phyloP scores from a whole-genome alignment of 1,140 invertebrate species.

The Pogonomyrmex californicus region DNA sequence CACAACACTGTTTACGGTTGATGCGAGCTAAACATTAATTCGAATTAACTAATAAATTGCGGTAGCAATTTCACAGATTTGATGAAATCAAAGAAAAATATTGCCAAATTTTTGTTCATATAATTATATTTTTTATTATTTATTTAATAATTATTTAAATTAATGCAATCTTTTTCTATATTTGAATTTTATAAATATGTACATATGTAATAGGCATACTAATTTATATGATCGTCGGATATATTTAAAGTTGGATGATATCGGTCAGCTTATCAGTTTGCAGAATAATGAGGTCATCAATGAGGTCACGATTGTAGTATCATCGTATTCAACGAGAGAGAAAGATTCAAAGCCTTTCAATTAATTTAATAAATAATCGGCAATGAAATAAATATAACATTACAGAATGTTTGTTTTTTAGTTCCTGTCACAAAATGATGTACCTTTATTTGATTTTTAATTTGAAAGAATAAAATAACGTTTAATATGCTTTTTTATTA shows the following conservation, averaged over 20 bases:
- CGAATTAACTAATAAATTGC: conserved; percentile 20
- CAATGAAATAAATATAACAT: background rate
- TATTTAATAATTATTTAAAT: background rate
- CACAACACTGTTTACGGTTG: conserved; percentile 35
- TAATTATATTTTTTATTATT: background rate
- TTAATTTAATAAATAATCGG: background rate
- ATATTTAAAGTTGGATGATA: conserved; percentile 25
- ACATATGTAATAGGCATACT: background rate
- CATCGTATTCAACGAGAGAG: background rate
- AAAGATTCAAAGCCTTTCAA: background rate
- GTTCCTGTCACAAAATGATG: background rate
- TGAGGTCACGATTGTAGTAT: background rate
- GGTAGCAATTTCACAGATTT: background rate
- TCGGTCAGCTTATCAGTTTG: conserved; percentile 24
- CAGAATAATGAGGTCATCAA: conserved; percentile 46
- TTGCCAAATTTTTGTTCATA: background rate
- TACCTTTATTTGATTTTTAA: background rate
- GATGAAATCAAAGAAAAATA: background rate
- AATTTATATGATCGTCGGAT: background rate
- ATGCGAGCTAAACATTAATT: conserved; percentile 36
- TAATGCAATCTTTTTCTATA: background rate
- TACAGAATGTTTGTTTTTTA: background rate
- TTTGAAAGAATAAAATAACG: background rate
- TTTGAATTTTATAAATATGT: background rate
- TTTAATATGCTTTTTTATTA: background rate